A percentile compares a stretch with the other conserved stretches of the same genome.
phyloP scores from a whole-genome alignment of 2,797 vertebrate species.

The Eurystomus glaucurus region DNA sequence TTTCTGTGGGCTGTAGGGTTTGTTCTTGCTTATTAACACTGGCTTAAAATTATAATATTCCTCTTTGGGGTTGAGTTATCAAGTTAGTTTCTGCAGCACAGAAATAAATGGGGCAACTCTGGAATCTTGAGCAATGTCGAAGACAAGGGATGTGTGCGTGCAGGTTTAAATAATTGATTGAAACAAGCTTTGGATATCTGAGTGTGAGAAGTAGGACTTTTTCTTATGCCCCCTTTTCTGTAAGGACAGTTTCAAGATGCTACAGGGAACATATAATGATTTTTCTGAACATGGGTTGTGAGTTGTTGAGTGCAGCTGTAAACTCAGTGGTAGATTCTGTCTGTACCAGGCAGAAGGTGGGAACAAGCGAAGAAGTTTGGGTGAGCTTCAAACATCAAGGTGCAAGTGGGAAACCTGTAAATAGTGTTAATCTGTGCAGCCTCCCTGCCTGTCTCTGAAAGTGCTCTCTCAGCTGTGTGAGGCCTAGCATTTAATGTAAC shows the following conservation, averaged over 20 bases:
- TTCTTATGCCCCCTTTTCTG: accelerated
- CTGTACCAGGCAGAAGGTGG: not conserved
- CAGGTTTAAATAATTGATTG: not conserved
- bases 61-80: not conserved
- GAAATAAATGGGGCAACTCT: not conserved
- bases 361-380: not conserved
- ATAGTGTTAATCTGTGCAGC: not conserved
- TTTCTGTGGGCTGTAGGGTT: not conserved
- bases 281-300: not conserved
- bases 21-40: not conserved
- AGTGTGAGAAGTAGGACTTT: not conserved
- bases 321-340: not conserved
- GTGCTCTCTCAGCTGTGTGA: not conserved
- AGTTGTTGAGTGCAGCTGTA: not conserved
- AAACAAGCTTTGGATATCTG: not conserved
- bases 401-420: not conserved
- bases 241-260: not conserved
- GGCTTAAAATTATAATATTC: not conserved
- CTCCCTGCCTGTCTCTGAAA: not conserved
- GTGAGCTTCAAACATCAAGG: not conserved
- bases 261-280: not conserved
- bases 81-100: not conserved
- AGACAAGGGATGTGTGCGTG: not conserved
- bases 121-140: not conserved
- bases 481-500: not conserved